Evolutionary conservation across 2,888 invertebrate species (phyloP).

Genomic region (Smittia sp.): DNA sequence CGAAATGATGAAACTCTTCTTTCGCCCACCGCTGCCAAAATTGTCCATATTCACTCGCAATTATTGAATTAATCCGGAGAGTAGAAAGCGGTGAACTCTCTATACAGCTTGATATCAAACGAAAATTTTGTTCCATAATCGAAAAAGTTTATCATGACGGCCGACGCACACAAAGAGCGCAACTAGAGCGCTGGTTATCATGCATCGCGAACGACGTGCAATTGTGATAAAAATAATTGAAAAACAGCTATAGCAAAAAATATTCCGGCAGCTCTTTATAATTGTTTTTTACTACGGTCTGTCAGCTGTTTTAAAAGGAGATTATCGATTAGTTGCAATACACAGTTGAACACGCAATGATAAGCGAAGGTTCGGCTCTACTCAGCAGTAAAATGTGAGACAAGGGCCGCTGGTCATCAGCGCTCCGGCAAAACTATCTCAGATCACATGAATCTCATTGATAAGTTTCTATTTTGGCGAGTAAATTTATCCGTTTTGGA

Average conservation of each 20-base stretch:
- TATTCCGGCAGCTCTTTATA: no score
- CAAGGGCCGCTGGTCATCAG: no score
- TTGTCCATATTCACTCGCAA: constrained; percentile 5
- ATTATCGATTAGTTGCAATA: no score
- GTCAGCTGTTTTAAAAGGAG: no score
- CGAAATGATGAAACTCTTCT: constrained; percentile 24
- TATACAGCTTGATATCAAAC: not conserved
- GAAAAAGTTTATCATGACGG: constrained; percentile 6
- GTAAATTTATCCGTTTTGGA: no score
- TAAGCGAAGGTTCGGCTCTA: no score
- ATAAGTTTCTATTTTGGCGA: no score
- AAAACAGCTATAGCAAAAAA: not conserved
- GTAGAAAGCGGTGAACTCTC: not conserved
- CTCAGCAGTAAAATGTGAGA: no score
- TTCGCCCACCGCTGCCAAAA: not conserved
- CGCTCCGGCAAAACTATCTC: no score
- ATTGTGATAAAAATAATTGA: constrained; percentile 6
- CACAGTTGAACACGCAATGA: no score
- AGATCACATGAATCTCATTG: no score
- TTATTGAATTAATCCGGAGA: not conserved
- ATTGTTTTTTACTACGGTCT: no score
- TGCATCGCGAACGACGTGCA: constrained; percentile 13
- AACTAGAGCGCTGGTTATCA: not conserved
- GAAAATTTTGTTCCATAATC: not conserved
- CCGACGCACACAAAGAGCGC: not conserved